A percentile compares a stretch with the other conserved stretches of the same genome.
These are phyloP conservation scores for Drosophila greeni DNA, from an alignment of 2,888 invertebrate genomes.

Conservation along the genomic window DNA sequence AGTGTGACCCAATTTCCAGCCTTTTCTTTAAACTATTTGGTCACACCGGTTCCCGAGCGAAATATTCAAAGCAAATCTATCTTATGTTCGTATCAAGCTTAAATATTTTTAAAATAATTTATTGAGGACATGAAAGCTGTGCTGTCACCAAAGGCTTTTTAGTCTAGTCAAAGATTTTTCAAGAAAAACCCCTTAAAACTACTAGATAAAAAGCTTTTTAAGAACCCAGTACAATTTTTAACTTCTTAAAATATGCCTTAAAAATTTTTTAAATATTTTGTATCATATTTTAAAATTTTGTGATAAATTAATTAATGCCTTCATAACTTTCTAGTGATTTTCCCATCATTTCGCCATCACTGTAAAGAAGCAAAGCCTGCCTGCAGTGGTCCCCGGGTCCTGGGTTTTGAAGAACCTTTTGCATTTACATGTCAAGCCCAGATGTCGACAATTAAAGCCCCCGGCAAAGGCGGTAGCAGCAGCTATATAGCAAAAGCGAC, in stretches of 20 bases:
- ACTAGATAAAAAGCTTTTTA: neutral
- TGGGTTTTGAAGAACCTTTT: conserved; percentile 52
- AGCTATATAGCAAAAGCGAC: conserved; percentile 15
- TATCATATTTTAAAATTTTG: neutral
- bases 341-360: conserved; percentile 2
- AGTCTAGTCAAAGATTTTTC: too few relatives aligned
- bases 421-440: conserved; percentile 67
- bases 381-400: conserved; percentile 14
- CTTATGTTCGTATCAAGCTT: too few relatives aligned
- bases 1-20: too few relatives aligned
- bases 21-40: too few relatives aligned
- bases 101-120: too few relatives aligned
- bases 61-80: too few relatives aligned
- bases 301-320: too few relatives aligned
- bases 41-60: too few relatives aligned
- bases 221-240: neutral
- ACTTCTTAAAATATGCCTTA: neutral
- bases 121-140: neutral
- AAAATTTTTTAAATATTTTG: neutral
- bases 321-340: neutral
- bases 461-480: conserved; percentile 29
- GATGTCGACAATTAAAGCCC: conserved; percentile 69
- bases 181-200: neutral
- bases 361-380: conserved; percentile 10
- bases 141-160: too few relatives aligned